phyloP scores from a whole-genome alignment of 1,140 invertebrate genomes.

The Penaeus indicus region DNA sequence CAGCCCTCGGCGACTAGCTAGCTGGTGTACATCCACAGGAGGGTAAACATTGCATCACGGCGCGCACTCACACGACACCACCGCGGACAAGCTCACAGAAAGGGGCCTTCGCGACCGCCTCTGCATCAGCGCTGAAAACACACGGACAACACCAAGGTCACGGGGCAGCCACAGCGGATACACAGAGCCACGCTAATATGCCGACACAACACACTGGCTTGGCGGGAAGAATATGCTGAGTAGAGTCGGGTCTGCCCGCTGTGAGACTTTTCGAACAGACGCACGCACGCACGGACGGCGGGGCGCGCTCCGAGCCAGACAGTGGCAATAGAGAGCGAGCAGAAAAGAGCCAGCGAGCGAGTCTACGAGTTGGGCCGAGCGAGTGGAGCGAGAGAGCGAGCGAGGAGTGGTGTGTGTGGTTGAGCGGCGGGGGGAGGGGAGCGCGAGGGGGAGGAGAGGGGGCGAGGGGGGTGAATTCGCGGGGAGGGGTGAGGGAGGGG shows the following conservation, averaged over 20 bases:
- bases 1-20: no score
- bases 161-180: not conserved
- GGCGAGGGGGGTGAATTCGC: not conserved
- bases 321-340: slow-evolving; percentile 25
- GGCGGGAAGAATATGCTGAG: slow-evolving; percentile 35
- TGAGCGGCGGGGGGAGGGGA: not conserved
- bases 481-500: slow-evolving; percentile 1
- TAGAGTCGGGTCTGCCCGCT: slow-evolving; percentile 27
- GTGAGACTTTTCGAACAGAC: slow-evolving; percentile 39
- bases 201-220: slow-evolving; percentile 35
- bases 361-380: not conserved
- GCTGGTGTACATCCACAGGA: no score
- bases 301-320: slow-evolving; percentile 34
- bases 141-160: slow-evolving; percentile 21
- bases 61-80: no score
- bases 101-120: no score
- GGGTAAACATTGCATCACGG: no score
- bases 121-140: not conserved
- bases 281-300: slow-evolving; percentile 7
- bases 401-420: slow-evolving; percentile 1
- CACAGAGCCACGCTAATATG: slow-evolving; percentile 26
- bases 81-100: no score
- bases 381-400: not conserved
- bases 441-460: not conserved
- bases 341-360: slow-evolving; percentile 24